Evolutionary conservation across 2,113 vertebrate species (phyloP).

Genomic region (Meles meles): DNA sequence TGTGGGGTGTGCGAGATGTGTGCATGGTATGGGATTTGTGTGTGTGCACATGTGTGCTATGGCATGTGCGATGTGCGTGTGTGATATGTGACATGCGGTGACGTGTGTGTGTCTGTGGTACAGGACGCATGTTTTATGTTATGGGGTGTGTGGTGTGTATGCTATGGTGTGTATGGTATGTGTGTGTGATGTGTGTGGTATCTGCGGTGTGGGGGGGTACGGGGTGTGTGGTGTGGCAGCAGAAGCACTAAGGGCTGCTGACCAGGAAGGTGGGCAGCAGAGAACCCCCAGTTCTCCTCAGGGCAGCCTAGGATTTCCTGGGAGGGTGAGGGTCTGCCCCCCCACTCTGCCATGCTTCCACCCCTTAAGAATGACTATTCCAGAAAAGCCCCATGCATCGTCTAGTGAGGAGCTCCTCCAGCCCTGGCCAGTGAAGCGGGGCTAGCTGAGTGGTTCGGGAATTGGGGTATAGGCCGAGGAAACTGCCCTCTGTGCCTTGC

Average conservation of each 20-base stretch:
- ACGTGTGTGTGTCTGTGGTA: no score
- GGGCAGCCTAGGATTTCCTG: background rate
- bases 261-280: background rate
- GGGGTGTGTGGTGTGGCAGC: background rate
- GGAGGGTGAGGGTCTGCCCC: no score
- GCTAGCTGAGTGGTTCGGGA: background rate
- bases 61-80: background rate
- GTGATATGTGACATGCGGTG: no score
- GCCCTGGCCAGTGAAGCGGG: background rate
- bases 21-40: background rate
- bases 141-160: background rate
- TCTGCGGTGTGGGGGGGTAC: background rate
- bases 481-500: rapidly evolving
- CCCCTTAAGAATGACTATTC: background rate
- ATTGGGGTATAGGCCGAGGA: background rate
- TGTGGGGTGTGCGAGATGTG: background rate
- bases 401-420: background rate
- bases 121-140: background rate
- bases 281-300: background rate
- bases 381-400: background rate
- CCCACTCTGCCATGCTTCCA: no score
- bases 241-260: background rate
- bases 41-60: no score
- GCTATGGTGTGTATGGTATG: background rate
- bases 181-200: background rate